Evolutionary conservation across 2,113 vertebrate genomes (phyloP).

Genomic region (Cynopterus brachyotis): DNA sequence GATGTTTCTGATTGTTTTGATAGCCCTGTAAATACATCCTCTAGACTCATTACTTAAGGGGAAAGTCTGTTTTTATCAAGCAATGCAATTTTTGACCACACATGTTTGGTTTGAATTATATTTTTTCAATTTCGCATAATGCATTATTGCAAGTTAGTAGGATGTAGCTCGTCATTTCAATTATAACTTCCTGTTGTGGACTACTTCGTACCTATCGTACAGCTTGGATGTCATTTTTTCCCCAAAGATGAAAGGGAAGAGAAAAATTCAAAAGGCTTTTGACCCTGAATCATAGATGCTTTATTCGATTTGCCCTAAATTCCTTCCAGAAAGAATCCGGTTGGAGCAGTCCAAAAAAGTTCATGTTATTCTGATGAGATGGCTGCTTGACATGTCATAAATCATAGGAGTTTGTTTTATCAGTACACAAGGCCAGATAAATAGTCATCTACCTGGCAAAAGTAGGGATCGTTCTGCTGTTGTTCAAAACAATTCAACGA

Average conservation of each 20-base stretch:
- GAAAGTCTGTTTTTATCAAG: constrained; percentile 51
- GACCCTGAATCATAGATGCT: not conserved
- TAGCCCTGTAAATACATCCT: constrained; percentile 67
- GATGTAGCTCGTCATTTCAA: not conserved
- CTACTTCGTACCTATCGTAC: not conserved
- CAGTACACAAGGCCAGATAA: not conserved
- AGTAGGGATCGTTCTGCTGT: not conserved
- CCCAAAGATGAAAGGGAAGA: not conserved
- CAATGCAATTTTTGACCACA: constrained; percentile 22
- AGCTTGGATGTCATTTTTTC: not conserved
- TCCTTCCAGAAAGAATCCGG: constrained; percentile 54
- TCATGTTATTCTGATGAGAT: not conserved
- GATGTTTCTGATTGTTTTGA: constrained; percentile 71
- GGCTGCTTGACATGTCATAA: constrained; percentile 36
- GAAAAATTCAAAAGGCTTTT: constrained; percentile 45
- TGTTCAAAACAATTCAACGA: constrained; percentile 49
- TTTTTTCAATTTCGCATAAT: constrained; percentile 31
- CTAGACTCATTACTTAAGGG: constrained; percentile 59
- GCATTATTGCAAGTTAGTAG: not conserved
- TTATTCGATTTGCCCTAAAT: constrained; percentile 45
- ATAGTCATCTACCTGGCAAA: not conserved
- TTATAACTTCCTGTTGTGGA: not conserved
- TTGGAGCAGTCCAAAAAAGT: constrained; percentile 1
- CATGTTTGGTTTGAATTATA: not conserved
- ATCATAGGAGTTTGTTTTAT: constrained; percentile 35